Percentiles rank a stretch among this genome's conserved stretches.
Evolutionary conservation across 2,888 invertebrate species (phyloP).

Genomic region (Xanthia togata): DNA sequence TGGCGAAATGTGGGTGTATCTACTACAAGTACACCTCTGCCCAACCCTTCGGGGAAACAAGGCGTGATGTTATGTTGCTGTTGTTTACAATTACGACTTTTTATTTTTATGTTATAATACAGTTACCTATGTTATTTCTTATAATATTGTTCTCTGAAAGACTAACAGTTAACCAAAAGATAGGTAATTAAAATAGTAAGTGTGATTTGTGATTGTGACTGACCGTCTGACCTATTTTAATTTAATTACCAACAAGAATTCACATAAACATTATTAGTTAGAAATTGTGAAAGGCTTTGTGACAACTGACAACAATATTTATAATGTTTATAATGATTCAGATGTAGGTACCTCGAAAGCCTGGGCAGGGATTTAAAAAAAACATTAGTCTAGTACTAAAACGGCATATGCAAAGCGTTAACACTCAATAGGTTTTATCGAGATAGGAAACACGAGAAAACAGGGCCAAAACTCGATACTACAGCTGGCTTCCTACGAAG

Average conservation of each 20-base stretch:
- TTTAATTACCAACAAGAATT: background rate
- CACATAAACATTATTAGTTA: background rate
- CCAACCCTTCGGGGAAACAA: too few relatives aligned
- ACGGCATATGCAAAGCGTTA: background rate
- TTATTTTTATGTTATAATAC: too few relatives aligned
- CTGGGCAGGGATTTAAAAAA: too few relatives aligned
- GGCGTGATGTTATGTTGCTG: too few relatives aligned
- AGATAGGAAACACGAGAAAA: background rate
- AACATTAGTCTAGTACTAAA: background rate
- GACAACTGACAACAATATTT: background rate
- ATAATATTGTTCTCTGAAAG: background rate
- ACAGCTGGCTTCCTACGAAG: background rate
- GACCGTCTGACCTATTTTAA: too few relatives aligned
- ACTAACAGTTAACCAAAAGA: background rate
- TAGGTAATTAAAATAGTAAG: background rate
- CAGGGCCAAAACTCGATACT: background rate
- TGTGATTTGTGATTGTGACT: background rate
- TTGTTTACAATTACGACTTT: too few relatives aligned
- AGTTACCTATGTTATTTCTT: background rate
- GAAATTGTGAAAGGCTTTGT: background rate
- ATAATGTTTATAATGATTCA: background rate
- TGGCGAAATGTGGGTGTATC: too few relatives aligned
- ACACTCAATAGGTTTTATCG: background rate
- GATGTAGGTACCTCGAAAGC: background rate
- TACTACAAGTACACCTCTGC: too few relatives aligned